These are phyloP conservation scores for Pipistrellus pipistrellus DNA, from an alignment of 2,797 vertebrate genomes.

Conservation along the genomic window DNA sequence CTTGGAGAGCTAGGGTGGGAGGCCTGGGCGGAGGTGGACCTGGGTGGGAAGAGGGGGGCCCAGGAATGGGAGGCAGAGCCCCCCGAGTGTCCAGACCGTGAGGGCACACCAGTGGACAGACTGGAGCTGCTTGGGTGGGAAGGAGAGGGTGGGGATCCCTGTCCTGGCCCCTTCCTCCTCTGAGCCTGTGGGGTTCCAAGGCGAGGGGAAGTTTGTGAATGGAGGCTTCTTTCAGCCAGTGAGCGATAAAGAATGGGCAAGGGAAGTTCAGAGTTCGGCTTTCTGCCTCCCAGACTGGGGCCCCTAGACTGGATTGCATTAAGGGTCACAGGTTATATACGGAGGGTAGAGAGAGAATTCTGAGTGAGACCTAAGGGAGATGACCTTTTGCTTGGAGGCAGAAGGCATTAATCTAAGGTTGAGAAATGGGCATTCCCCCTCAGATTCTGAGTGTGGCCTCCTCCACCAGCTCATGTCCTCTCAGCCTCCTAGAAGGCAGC, in stretches of 20 bases:
- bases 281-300: not conserved
- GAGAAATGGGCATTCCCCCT: not conserved
- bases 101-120: not conserved
- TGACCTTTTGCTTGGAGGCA: constrained; percentile 49
- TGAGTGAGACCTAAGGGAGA: constrained; percentile 3
- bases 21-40: constrained; percentile 71
- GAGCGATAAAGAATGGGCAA: constrained; percentile 11
- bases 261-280: constrained; percentile 4
- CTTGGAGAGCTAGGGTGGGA: constrained; percentile 69
- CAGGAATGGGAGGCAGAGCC: constrained; percentile 41
- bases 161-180: not conserved
- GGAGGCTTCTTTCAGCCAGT: constrained; percentile 45
- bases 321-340: constrained; percentile 1
- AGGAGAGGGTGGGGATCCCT: not conserved
- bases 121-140: not conserved
- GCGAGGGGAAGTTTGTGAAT: not conserved
- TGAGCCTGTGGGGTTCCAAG: constrained; percentile 6
- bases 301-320: not conserved
- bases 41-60: not conserved
- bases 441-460: constrained; percentile 48
- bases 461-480: not conserved
- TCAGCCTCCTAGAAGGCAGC: constrained; percentile 61
- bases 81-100: constrained; percentile 20
- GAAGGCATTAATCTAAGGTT: constrained; percentile 9
- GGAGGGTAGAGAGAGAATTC: not conserved